Evolutionary conservation across 2,113 vertebrate species (phyloP), one percentile per base, ranked within the genome.

Genomic region (Phrynosoma blainvillii): DNA sequence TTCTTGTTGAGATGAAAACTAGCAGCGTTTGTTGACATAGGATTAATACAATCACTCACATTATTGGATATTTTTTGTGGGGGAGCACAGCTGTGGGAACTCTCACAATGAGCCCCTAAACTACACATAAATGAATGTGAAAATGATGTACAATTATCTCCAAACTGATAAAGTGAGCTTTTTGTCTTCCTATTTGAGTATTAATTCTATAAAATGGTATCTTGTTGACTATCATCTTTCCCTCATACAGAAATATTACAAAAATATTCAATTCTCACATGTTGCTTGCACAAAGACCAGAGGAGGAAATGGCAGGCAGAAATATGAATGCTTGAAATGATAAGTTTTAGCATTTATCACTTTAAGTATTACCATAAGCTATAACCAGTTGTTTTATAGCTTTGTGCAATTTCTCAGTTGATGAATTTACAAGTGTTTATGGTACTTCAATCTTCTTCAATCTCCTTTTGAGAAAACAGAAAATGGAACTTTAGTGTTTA

Each of bases 291-390:
- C 82, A 87, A 20, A 20, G 84, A 92, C 84, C 40, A 85, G 83
- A 84, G 90, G 87, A 87, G n/a, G 36, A 42, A 89, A 59, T 88
- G 82, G 85, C 92, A 40, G 54, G 27, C 92, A 3, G 75, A 84
- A 88, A 73, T 90, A 78, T 30, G 84, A 32, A 88, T 82, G 84
- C 81, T 88, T 76, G 73, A 92, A 91, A 92, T 85, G 85, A 93
- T 89, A 54, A 65, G 84, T 93, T 93, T 88, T 81, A 89, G 83
- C 87, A 91, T 92, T 93, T 88, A 92, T 75, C 86, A 90, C 47
- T 77, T 23, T 20, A 21, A 40, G 84, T 86, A 89, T 56, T 87
- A 82, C 76, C 62, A 87, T 89, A 93, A 92, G 65, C 79, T 87
- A 42, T 79, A 78, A 30, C 79, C 75, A 89, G 85, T 89, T 79